Percentiles rank a stretch among this genome's conserved stretches.
phyloP scores from a whole-genome alignment of 2,888 invertebrate species.

The Microctonus aethiopoides region DNA sequence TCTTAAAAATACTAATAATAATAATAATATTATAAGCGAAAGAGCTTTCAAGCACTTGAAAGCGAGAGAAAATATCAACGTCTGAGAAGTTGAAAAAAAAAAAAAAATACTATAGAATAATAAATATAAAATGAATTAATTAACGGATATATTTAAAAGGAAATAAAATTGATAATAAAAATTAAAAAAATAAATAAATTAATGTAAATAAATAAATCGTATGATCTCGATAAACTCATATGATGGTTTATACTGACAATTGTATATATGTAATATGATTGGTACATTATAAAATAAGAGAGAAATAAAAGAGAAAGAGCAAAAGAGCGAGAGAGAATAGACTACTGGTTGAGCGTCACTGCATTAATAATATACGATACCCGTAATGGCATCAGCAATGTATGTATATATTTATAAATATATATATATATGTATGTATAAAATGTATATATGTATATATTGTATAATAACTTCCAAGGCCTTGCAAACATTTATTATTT shows the following conservation, averaged over 20 bases:
- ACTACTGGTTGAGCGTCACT: constrained; percentile 62
- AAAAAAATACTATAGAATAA: not conserved
- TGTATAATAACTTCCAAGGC: constrained; percentile 68
- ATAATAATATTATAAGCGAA: not conserved
- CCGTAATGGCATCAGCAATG: constrained; percentile 66
- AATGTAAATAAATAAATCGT: constrained; percentile 11
- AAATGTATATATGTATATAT: too few relatives aligned
- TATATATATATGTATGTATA: too few relatives aligned
- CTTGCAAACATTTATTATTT: constrained; percentile 68
- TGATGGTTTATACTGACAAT: not conserved
- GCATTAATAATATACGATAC: constrained; percentile 67
- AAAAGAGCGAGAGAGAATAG: constrained; percentile 28
- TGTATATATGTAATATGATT: not conserved
- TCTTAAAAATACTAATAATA: too few relatives aligned
- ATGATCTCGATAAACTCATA: constrained; percentile 2
- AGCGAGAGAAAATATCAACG: too few relatives aligned
- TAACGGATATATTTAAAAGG: not conserved
- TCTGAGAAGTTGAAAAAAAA: too few relatives aligned
- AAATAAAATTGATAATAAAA: constrained; percentile 8
- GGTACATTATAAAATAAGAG: not conserved
- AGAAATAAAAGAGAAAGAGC: not conserved
- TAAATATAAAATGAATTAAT: not conserved
- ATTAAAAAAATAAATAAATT: too few relatives aligned
- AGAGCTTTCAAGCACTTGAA: not conserved
- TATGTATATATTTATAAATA: constrained; percentile 60